These are phyloP conservation scores for Neolamprologus variostigma DNA, from an alignment of 2,113 vertebrate genomes.

Conservation along the genomic window DNA sequence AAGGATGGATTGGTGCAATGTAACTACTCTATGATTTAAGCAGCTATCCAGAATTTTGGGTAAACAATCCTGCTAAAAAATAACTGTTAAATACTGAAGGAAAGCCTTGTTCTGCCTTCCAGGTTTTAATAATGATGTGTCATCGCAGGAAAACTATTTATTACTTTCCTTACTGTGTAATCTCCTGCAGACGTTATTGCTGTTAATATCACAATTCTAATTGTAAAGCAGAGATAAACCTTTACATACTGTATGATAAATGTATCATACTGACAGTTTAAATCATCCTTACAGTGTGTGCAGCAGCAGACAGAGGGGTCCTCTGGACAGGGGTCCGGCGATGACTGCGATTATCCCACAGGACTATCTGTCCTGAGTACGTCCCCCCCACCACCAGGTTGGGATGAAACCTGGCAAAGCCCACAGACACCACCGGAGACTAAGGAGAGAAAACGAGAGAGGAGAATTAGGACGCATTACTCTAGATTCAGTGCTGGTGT, in stretches of 20 bases:
- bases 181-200: background rate
- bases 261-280: background rate
- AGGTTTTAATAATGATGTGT: background rate
- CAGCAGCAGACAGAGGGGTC: constrained; percentile 92
- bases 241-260: background rate
- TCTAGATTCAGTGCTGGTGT: background rate
- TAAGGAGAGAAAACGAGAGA: constrained; percentile 50
- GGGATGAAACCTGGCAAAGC: constrained; percentile 95
- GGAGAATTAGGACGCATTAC: background rate
- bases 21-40: background rate
- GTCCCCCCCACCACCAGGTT: constrained; percentile 94
- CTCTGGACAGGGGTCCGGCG: constrained; percentile 91
- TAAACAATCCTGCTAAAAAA: background rate
- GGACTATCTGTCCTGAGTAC: constrained; percentile 93
- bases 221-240: background rate
- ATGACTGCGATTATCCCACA: constrained; percentile 98
- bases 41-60: background rate
- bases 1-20: background rate
- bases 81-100: background rate
- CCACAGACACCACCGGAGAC: constrained; percentile 96
- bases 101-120: background rate
- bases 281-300: constrained; percentile 84
- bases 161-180: background rate
- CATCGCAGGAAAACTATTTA: background rate
- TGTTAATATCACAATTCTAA: background rate